phyloP scores from a whole-genome alignment of 2,113 vertebrate species.

The Hippocampus mohnikei region DNA sequence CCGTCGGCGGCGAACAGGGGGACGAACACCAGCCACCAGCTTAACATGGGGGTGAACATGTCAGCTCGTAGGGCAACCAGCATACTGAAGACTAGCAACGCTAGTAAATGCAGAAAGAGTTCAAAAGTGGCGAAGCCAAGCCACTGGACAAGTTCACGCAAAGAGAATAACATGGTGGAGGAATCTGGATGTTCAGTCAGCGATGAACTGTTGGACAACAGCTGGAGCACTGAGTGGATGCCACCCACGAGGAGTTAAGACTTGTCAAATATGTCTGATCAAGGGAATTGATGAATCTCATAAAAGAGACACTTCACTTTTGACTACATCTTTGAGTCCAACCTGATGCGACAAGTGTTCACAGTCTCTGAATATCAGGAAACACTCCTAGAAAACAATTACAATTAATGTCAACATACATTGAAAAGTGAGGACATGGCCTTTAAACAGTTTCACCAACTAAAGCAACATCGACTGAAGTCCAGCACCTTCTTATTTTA shows the following conservation, averaged over 20 bases:
- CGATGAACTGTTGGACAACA: conserved; percentile 25
- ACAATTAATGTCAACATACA: background rate
- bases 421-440: background rate
- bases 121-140: conserved; percentile 95
- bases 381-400: background rate
- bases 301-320: conserved; percentile 14
- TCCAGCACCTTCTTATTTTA: background rate
- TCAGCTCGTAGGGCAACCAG: conserved; percentile 86
- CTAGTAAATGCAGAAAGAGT: conserved; percentile 85
- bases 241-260: conserved; percentile 19
- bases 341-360: background rate
- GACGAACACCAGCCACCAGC: conserved; percentile 93
- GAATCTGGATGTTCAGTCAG: conserved; percentile 11
- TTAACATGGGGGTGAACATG: conserved; percentile 67
- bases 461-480: background rate
- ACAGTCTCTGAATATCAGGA: conserved; percentile 6
- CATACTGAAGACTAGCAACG: conserved; percentile 84
- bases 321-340: conserved; percentile 57
- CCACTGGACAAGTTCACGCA: conserved; percentile 95
- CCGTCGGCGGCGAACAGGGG: conserved; percentile 93
- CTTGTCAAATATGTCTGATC: background rate
- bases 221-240: conserved; percentile 18
- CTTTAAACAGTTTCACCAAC: background rate
- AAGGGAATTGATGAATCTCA: background rate
- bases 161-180: conserved; percentile 85